These are phyloP conservation scores for Drosophila greeni DNA, from an alignment of 2,888 invertebrate genomes.

Conservation along the genomic window DNA sequence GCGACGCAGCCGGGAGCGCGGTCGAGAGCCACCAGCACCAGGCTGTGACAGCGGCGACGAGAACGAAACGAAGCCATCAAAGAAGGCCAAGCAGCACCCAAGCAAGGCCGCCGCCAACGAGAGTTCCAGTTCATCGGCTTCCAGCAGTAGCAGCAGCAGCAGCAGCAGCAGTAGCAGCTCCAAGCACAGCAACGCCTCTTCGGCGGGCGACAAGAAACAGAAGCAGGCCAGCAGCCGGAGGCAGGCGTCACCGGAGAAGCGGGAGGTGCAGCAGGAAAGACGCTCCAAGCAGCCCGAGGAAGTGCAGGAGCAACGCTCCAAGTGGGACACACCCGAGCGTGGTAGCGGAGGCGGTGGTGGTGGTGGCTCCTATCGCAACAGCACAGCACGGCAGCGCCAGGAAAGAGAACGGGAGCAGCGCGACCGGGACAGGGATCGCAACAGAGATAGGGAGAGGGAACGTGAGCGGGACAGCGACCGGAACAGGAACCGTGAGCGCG, in stretches of 20 bases:
- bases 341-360: constrained; percentile 2
- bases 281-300: constrained; percentile 29
- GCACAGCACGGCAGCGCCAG: constrained; percentile 26
- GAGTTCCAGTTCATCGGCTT: constrained; percentile 29
- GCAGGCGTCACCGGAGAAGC: background rate
- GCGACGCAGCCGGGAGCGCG: constrained; percentile 25
- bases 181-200: constrained; percentile 7
- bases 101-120: constrained; percentile 18
- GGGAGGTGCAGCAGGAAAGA: constrained; percentile 7
- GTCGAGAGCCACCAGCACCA: constrained; percentile 15
- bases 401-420: constrained; percentile 14
- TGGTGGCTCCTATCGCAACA: constrained; percentile 17
- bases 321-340: constrained; percentile 73
- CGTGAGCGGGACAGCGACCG: constrained; percentile 30
- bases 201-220: constrained; percentile 2
- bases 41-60: constrained; percentile 23
- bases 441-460: constrained; percentile 37
- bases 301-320: constrained; percentile 63
- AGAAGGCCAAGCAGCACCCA: constrained; percentile 18
- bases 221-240: constrained; percentile 7
- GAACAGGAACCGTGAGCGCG: constrained; percentile 28
- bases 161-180: background rate
- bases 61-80: constrained; percentile 14
- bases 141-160: constrained; percentile 33
- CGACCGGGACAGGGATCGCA: constrained; percentile 28